Evolutionary conservation across 1,140 invertebrate species (phyloP).

Genomic region (Halictus rubicundus): DNA sequence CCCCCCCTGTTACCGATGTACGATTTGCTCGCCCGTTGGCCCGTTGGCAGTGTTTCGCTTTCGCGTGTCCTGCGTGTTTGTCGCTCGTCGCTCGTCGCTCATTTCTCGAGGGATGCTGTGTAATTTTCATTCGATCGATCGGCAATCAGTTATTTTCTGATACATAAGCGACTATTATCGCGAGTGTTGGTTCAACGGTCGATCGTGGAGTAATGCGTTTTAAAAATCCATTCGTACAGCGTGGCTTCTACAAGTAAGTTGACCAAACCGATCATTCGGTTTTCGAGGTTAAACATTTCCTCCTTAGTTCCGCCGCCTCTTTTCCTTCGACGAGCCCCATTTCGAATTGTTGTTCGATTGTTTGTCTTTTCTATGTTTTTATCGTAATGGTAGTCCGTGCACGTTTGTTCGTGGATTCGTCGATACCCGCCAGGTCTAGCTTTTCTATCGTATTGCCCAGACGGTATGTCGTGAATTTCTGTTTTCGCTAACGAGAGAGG

Average conservation of each 20-base stretch:
- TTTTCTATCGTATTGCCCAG: no score
- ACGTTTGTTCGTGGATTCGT: no score
- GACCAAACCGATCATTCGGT: constrained; percentile 27
- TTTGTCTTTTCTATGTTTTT: no score
- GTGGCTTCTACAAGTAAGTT: constrained; percentile 77
- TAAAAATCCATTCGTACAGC: constrained; percentile 72
- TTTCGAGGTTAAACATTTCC: constrained; percentile 62
- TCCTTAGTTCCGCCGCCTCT: constrained; percentile 1
- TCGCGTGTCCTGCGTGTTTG: constrained; percentile 2
- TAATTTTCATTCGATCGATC: neutral
- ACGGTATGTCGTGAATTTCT: no score
- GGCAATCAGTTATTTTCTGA: neutral
- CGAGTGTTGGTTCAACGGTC: neutral
- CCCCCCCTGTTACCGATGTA: no score
- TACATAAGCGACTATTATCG: constrained; percentile 4
- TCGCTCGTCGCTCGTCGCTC: constrained; percentile 34
- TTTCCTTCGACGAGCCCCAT: no score
- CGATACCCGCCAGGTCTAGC: no score
- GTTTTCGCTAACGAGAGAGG: no score
- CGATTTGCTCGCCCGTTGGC: no score
- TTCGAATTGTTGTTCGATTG: no score
- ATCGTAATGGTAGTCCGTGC: no score
- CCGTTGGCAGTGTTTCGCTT: no score
- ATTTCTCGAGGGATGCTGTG: constrained; percentile 30
- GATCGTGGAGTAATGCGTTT: constrained; percentile 67